Conservation (phyloP, 2,113 vertebrate genomes). For the Colossoma macropomum region DNA sequence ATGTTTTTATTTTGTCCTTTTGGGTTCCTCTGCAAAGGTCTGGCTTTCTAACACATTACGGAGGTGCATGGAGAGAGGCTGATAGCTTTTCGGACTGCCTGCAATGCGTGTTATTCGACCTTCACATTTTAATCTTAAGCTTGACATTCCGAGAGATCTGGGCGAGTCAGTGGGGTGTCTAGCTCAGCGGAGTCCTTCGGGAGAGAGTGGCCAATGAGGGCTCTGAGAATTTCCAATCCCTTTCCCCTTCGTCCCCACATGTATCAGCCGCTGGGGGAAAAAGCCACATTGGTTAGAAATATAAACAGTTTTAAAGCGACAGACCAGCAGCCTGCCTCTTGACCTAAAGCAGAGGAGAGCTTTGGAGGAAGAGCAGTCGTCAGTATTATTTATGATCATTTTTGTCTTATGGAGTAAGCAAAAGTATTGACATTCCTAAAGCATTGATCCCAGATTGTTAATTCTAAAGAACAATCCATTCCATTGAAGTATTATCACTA, state of each 20-base stretch:
- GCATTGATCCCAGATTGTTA: constrained; percentile 30
- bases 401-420: not conserved
- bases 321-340: not conserved
- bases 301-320: constrained; percentile 18
- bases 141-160: constrained; percentile 53
- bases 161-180: constrained; percentile 48
- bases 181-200: constrained; percentile 18
- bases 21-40: constrained; percentile 41
- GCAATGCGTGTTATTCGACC: constrained; percentile 46
- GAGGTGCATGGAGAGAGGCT: constrained; percentile 31
- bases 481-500: not conserved
- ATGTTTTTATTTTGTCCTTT: constrained; percentile 48
- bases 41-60: constrained; percentile 50
- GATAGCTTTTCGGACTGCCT: constrained; percentile 17
- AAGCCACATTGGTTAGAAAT: constrained; percentile 29
- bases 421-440: constrained; percentile 32
- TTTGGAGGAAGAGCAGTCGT: constrained; percentile 20
- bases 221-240: constrained; percentile 21
- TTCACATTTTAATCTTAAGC: constrained; percentile 49
- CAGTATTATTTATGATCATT: constrained; percentile 47
- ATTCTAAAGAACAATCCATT: not conserved
- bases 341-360: constrained; percentile 2
- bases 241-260: constrained; percentile 32
- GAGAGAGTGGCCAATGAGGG: constrained; percentile 47
- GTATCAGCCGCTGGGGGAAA: constrained; percentile 31